Conservation (phyloP, 1,140 invertebrate genomes). For the Trichonephila clavata region DNA sequence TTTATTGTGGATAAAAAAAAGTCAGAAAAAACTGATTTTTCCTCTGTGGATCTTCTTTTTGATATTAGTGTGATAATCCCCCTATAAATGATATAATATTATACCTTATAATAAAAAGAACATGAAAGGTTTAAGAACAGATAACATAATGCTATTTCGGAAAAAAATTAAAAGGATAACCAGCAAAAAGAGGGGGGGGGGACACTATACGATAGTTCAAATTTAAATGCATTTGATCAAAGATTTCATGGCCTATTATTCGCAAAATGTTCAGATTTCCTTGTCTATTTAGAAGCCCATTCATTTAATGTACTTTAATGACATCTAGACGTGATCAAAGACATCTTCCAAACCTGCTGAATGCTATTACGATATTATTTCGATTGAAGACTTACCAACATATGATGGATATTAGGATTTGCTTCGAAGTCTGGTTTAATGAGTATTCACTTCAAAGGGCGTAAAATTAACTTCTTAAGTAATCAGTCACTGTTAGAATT, state of each 20-base stretch:
- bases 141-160: too few relatives aligned
- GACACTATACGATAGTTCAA: too few relatives aligned
- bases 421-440: not conserved
- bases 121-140: too few relatives aligned
- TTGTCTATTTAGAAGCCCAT: not conserved
- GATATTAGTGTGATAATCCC: too few relatives aligned
- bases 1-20: too few relatives aligned
- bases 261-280: not conserved
- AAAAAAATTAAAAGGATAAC: too few relatives aligned
- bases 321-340: constrained; percentile 26
- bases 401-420: constrained; percentile 38
- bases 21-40: too few relatives aligned
- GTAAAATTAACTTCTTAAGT: not conserved
- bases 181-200: too few relatives aligned
- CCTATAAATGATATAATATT: too few relatives aligned
- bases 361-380: not conserved
- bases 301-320: constrained; percentile 12
- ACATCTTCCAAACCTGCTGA: not conserved
- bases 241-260: not conserved
- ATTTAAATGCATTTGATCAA: not conserved
- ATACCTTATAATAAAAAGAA: too few relatives aligned
- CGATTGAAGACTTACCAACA: not conserved
- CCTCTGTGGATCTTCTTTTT: too few relatives aligned
- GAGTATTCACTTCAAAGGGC: not conserved
- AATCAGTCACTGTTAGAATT: not conserved